Conservation (phyloP, 2,113 vertebrate genomes). For the Galemys pyrenaicus region DNA sequence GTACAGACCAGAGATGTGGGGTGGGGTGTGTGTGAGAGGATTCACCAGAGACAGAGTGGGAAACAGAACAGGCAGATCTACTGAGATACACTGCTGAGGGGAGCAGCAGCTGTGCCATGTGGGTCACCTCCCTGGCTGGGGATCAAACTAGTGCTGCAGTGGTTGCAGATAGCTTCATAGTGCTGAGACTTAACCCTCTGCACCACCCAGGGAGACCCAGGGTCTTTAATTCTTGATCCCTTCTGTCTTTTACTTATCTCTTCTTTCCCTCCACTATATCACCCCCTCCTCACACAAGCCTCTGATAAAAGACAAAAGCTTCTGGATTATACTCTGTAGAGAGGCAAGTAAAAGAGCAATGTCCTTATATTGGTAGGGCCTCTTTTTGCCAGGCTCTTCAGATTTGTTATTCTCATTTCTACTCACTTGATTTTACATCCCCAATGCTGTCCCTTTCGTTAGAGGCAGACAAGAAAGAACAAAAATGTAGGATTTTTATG, state of each 20-base stretch:
- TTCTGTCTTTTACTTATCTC: conserved; percentile 1
- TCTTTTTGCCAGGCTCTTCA: not conserved
- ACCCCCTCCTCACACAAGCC: rapidly evolving
- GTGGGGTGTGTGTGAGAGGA: too few species aligned
- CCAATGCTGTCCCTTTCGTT: not conserved
- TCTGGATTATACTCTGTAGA: not conserved
- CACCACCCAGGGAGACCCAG: too few species aligned
- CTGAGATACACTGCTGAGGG: too few species aligned
- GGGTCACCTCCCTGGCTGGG: too few species aligned
- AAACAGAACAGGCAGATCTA: too few species aligned
- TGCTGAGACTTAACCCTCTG: too few species aligned
- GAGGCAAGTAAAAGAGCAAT: not conserved
- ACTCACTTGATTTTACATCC: not conserved
- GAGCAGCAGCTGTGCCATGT: too few species aligned
- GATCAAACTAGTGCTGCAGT: too few species aligned
- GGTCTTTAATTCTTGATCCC: not conserved
- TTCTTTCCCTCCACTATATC: not conserved
- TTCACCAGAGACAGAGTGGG: too few species aligned
- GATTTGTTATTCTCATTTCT: not conserved
- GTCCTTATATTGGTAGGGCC: not conserved
- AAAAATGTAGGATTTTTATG: not conserved
- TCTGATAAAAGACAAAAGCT: not conserved
- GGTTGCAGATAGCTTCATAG: too few species aligned
- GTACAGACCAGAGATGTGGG: too few species aligned
- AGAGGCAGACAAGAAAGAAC: not conserved